phyloP scores from a whole-genome alignment of 1,140 invertebrate genomes.

The Panulirus ornatus region DNA sequence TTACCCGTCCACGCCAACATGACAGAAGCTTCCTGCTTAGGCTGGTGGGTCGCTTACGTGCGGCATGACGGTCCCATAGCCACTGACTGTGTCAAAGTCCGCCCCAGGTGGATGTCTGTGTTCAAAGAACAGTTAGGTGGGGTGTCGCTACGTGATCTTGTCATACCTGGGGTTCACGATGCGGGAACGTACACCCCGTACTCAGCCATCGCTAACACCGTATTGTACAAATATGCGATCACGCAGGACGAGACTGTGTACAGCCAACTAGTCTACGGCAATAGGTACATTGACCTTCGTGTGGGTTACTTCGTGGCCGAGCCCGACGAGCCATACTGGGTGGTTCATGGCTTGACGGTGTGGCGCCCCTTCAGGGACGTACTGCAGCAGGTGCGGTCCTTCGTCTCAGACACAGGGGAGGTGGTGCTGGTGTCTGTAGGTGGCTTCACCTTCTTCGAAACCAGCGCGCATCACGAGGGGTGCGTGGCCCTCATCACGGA shows the following conservation, averaged over 20 bases:
- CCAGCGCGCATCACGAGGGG: constrained; percentile 78
- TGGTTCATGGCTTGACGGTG: constrained; percentile 75
- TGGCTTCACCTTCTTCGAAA: constrained; percentile 76
- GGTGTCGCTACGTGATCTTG: constrained; percentile 80
- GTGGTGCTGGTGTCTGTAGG: constrained; percentile 77
- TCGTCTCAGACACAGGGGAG: constrained; percentile 76
- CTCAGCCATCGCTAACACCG: neutral
- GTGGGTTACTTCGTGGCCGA: constrained; percentile 73
- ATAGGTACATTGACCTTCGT: constrained; percentile 76
- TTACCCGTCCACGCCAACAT: constrained; percentile 69
- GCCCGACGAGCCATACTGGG: constrained; percentile 32
- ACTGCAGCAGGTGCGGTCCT: constrained; percentile 75
- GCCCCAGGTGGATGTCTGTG: constrained; percentile 84
- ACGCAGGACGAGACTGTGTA: constrained; percentile 77
- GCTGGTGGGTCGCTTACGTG: constrained; percentile 81
- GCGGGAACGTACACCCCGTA: constrained; percentile 81
- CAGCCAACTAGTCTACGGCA: constrained; percentile 77
- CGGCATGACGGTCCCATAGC: constrained; percentile 79
- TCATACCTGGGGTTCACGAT: constrained; percentile 86
- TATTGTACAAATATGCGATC: constrained; percentile 55
- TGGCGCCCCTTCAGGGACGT: constrained; percentile 74
- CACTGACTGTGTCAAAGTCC: constrained; percentile 82
- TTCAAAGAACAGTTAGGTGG: constrained; percentile 79
- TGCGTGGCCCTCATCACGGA: constrained; percentile 79
- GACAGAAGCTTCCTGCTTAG: constrained; percentile 77